Evolutionary conservation across 2,113 vertebrate genomes (phyloP).

Genomic region (Brachyhypopomus gauderio): DNA sequence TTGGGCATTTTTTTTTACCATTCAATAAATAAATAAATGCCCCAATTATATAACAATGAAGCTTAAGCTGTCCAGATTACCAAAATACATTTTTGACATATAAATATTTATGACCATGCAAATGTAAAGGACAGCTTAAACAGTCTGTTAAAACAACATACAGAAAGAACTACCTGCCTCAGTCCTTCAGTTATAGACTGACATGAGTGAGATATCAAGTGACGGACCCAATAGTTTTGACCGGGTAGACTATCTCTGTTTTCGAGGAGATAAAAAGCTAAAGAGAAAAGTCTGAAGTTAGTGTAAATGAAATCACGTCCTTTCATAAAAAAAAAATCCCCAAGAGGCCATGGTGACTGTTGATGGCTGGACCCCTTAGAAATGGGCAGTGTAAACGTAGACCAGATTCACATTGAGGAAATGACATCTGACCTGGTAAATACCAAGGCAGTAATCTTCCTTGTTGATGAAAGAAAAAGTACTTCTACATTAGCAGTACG

Average conservation of each 20-base stretch:
- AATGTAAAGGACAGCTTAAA: neutral
- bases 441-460: no score
- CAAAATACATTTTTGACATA: neutral
- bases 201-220: constrained; percentile 73
- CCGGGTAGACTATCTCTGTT: constrained; percentile 76
- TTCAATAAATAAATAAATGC: neutral
- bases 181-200: constrained; percentile 69
- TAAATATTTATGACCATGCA: constrained; percentile 30
- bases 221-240: constrained; percentile 74
- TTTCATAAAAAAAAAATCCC: constrained; percentile 45
- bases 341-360: constrained; percentile 42
- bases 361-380: constrained; percentile 61
- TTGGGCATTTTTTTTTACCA: neutral
- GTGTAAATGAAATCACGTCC: constrained; percentile 61
- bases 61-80: no score
- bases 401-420: no score
- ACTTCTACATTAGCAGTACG: no score
- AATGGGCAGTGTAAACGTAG: no score
- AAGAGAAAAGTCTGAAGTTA: constrained; percentile 71
- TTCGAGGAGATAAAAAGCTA: constrained; percentile 72
- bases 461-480: no score
- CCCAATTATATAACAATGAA: neutral
- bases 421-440: no score
- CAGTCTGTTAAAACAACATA: constrained; percentile 64
- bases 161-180: constrained; percentile 71